Percentiles rank a stretch among this genome's conserved stretches.
Evolutionary conservation across 2,797 vertebrate species (phyloP).

Genomic region (Propithecus perrieri): DNA sequence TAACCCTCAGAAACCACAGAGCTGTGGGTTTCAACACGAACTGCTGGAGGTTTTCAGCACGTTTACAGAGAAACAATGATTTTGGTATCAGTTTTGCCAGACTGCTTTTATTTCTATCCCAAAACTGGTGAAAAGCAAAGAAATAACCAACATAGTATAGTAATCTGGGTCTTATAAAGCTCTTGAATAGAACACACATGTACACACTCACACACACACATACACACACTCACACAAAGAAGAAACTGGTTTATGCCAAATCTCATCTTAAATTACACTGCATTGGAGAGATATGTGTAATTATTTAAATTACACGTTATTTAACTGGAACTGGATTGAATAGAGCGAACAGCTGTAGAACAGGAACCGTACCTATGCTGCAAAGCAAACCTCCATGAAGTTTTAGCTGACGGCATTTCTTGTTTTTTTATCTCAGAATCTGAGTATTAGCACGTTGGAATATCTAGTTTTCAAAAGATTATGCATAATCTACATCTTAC

Average conservation of each 20-base stretch:
- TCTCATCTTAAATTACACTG: constrained; percentile 30
- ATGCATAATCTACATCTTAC: not conserved
- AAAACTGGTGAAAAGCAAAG: not conserved
- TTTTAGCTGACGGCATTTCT: accelerated
- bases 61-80: not conserved
- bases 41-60: not conserved
- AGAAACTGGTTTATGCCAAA: not conserved
- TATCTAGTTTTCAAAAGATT: not conserved
- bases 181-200: not conserved
- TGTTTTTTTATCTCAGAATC: not conserved
- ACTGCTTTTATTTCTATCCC: not conserved
- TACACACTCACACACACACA: not conserved
- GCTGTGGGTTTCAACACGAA: constrained; percentile 1
- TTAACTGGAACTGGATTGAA: not conserved
- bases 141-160: not conserved
- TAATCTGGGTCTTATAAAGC: not conserved
- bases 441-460: not conserved
- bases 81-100: not conserved
- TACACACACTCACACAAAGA: not conserved
- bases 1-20: constrained; percentile 31
- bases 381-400: not conserved
- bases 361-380: not conserved
- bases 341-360: not conserved
- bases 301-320: constrained; percentile 11
- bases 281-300: not conserved